phyloP scores from a whole-genome alignment of 2,888 invertebrate species.

The Latrodectus hesperus region DNA sequence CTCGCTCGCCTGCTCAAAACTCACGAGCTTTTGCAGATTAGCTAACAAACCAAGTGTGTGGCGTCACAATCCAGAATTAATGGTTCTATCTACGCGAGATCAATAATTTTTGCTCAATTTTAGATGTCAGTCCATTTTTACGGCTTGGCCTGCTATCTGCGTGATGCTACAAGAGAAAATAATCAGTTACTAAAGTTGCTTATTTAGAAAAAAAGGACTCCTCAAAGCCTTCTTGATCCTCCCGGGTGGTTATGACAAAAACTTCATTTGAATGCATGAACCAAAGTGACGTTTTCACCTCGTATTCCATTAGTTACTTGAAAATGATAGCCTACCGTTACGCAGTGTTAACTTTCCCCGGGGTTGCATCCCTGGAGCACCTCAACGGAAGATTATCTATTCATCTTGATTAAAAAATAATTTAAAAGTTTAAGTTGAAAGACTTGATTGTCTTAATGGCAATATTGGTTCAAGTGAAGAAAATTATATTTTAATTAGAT shows the following conservation, averaged over 20 bases:
- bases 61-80: slow-evolving; percentile 25
- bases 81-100: slow-evolving; percentile 11
- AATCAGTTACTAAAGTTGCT: too few species aligned
- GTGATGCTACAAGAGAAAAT: not conserved
- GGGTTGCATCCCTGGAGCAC: not conserved
- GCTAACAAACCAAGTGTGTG: slow-evolving; percentile 16
- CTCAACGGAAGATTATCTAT: too few species aligned
- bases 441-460: too few species aligned
- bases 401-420: too few species aligned
- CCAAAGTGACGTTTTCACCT: slow-evolving; percentile 16
- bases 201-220: not conserved
- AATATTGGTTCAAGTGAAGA: too few species aligned
- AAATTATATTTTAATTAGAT: too few species aligned
- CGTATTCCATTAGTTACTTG: slow-evolving; percentile 6
- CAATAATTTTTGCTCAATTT: slow-evolving; percentile 48
- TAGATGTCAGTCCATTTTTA: slow-evolving; percentile 42
- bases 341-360: slow-evolving; percentile 7
- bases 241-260: slow-evolving; percentile 10
- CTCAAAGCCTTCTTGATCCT: slow-evolving; percentile 25
- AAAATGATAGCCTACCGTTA: slow-evolving; percentile 23
- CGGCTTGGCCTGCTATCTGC: slow-evolving; percentile 1
- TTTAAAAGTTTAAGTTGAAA: too few species aligned
- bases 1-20: slow-evolving; percentile 11
- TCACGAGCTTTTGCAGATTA: slow-evolving; percentile 18
- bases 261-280: slow-evolving; percentile 45